Base-by-base conservation (phyloP, 2,888 invertebrate species). In the Cynaeus angustus region DNA sequence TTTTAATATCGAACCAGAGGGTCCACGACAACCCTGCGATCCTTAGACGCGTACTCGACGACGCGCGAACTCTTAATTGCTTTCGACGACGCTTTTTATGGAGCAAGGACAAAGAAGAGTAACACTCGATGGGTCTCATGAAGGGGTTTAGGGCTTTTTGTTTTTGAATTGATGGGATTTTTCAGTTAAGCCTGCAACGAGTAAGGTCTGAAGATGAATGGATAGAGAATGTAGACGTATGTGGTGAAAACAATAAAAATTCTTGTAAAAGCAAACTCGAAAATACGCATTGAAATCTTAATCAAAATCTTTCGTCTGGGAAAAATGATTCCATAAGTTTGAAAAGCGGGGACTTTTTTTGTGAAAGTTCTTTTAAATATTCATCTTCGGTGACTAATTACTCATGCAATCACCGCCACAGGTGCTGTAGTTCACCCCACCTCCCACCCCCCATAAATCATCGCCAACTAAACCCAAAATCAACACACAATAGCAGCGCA, bases 401-500 rank as follows among this genome's bases (percentile, higher is more conserved):
- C 4, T 21, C 21, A 21, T 21, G 2, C 21, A 21, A 21, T 21
- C 41, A 41, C 41, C 41, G 41, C 41, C 28, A 43, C 43, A 56
- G 56, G 41, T 56, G 56, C 55, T n/a, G 13, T 5, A 16, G 16
- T 26, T 12, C 41, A n/a, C 16, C 1, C 45, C 14, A n/a, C 38
- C 38, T 26, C 45, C 33, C 46, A 33, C 46, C 13, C 33, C 8
- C 46, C 62, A 65, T 70, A 70, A 69, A 70, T 70, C 70, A 72
- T 67, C 58, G 13, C 41, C 61, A 65, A 68, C 72, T 72, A 65
- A 73, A 71, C 66, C 72, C 33, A 75, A 76, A 77, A 77, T 77
- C 74, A 75, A 76, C 77, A 77, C 73, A 77, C 71, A 71, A 77
- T 75, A 71, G 73, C 70, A 72, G 73, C 73, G 74, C 77, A 75